Evolutionary conservation across 2,113 vertebrate species (phyloP), one percentile per base, ranked within the genome.

Genomic region (Otolemur garnettii): DNA sequence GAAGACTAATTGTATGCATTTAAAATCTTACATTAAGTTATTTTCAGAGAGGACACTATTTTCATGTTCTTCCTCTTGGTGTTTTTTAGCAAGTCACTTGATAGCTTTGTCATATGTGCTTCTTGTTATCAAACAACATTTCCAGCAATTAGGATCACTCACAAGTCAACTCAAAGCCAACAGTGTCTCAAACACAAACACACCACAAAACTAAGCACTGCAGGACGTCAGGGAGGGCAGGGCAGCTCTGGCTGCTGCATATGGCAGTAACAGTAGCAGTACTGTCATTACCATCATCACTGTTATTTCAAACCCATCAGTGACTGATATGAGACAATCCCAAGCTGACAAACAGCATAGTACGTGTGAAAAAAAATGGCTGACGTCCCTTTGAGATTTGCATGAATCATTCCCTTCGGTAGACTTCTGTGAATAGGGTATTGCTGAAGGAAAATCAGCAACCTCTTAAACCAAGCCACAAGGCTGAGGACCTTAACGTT

Each of bases 51-150:
- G 22, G 45, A 81, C 6, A 60, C 17, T 30, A 55, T 45, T 91
- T 83, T 79, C 50, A 81, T 68, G 57, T 69, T 82, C 26, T 60
- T 84, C 74, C 60, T 59, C 12, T 71, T 26, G 69, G 21, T 80
- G 60, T 82, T 92, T 87, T 79, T 62, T 7, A 95, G 59, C 21
- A 79, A 77, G n/a, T 83, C 77, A 60, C 10, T 91, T 90, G 26
- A 87, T 57, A 87, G 38, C 24, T 92, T 66, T 85, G 12, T 72
- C 45, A 62, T 9, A 84, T 10, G n/a, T 92, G 19, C 33, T 12
- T 93, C 88, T 33, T 82, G 22, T 72, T 62, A 59, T 81, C 45
- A 85, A 53, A 93, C 13, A 93, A 77, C 42, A 97, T 89, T 88
- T 72, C 57, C 53, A 94, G 81, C 42, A 72, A 64, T 87, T 92